These are phyloP conservation scores for Motacilla alba DNA, from an alignment of 2,113 vertebrate genomes.

Conservation along the genomic window DNA sequence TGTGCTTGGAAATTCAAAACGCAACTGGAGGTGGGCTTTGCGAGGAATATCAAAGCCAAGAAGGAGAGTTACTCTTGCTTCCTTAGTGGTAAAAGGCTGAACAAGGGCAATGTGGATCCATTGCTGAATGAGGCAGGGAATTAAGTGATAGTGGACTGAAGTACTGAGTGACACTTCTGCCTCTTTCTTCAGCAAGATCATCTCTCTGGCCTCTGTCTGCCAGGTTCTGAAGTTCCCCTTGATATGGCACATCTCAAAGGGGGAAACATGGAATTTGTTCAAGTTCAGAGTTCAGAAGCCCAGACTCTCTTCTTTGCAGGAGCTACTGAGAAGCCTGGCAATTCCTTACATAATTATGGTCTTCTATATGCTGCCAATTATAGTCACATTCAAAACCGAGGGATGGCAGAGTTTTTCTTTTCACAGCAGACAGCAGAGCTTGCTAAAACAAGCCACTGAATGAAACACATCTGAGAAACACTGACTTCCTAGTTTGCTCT, in stretches of 20 bases:
- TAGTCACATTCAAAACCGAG: neutral
- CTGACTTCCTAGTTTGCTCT: neutral
- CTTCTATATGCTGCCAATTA: neutral
- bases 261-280: neutral
- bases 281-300: neutral
- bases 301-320: rapidly evolving
- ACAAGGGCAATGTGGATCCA: neutral
- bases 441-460: neutral
- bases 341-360: neutral
- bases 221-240: neutral
- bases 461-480: neutral
- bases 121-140: neutral
- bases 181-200: neutral
- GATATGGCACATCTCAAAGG: neutral
- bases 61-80: neutral
- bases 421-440: neutral
- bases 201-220: neutral
- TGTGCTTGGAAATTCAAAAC: neutral
- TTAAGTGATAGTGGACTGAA: neutral
- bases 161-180: neutral
- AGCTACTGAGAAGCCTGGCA: neutral
- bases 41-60: neutral
- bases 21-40: neutral
- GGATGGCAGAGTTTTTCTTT: neutral
- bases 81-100: neutral